Evolutionary conservation across 2,888 invertebrate genomes (phyloP).

Genomic region (Melanotus villosus): DNA sequence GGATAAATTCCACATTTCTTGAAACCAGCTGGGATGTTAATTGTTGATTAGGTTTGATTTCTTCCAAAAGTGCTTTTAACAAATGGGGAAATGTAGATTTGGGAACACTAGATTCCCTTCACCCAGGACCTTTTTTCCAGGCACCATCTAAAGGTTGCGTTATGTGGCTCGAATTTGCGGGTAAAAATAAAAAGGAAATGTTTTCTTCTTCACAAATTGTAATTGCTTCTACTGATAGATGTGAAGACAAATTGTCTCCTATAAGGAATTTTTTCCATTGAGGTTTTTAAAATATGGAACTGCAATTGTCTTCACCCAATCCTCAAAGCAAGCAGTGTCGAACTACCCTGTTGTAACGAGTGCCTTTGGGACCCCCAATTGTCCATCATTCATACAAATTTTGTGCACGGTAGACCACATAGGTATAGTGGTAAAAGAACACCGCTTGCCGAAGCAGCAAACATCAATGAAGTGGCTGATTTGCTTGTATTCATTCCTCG

Average conservation of each 20-base stretch:
- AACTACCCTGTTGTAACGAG: slow-evolving; percentile 32
- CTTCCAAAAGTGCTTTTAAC: too few species aligned
- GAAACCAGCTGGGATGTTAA: slow-evolving; percentile 39
- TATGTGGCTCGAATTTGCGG: too few species aligned
- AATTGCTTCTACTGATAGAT: not conserved
- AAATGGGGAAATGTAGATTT: too few species aligned
- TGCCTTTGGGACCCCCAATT: slow-evolving; percentile 12
- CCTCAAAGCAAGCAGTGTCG: slow-evolving; percentile 38
- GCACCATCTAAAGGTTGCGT: slow-evolving; percentile 55
- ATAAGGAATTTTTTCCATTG: not conserved
- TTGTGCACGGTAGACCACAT: too few species aligned
- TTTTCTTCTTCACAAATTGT: too few species aligned
- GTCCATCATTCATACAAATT: not conserved
- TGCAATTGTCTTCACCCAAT: too few species aligned
- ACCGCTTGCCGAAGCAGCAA: not conserved
- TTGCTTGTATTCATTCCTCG: slow-evolving; percentile 24
- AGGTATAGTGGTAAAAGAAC: slow-evolving; percentile 22
- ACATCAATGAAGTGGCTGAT: not conserved
- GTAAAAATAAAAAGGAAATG: slow-evolving; percentile 40
- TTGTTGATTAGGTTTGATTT: not conserved
- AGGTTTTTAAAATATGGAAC: slow-evolving; percentile 2
- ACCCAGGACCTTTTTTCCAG: slow-evolving; percentile 47
- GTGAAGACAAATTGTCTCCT: too few species aligned
- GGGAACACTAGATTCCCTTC: slow-evolving; percentile 42
- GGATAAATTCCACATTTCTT: slow-evolving; percentile 29